Evolutionary conservation across 1,140 invertebrate genomes (phyloP).

Genomic region (Macrocentrus cingulum): DNA sequence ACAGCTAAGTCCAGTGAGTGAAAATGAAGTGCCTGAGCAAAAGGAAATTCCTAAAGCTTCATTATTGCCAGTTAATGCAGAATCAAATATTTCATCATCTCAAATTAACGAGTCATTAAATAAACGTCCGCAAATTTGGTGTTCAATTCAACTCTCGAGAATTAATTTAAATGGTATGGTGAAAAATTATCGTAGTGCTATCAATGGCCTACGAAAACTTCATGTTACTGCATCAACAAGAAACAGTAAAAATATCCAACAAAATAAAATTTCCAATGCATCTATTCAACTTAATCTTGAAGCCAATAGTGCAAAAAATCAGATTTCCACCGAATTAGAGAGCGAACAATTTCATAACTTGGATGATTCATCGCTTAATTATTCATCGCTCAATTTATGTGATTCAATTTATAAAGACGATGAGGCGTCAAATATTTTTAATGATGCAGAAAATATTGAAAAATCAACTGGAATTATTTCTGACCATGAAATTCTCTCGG

Average conservation of each 20-base stretch:
- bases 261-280: too few relatives aligned
- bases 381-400: conserved; percentile 7
- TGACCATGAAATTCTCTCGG: neutral
- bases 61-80: neutral
- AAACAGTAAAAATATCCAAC: too few relatives aligned
- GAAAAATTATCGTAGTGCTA: neutral
- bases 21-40: conserved; percentile 2
- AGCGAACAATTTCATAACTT: conserved; percentile 6
- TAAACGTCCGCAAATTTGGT: conserved; percentile 6
- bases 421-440: conserved; percentile 6
- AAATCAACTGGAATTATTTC: neutral
- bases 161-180: neutral
- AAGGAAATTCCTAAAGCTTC: neutral
- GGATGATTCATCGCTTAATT: conserved; percentile 12
- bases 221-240: too few relatives aligned
- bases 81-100: conserved; percentile 9
- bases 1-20: neutral
- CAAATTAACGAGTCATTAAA: neutral
- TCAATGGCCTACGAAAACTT: too few relatives aligned
- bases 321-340: neutral
- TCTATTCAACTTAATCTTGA: too few relatives aligned
- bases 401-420: conserved; percentile 14
- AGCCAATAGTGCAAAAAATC: too few relatives aligned
- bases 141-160: neutral
- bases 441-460: neutral